Evolutionary conservation across 1,140 invertebrate genomes (phyloP).

Genomic region (Drosophila setifemur): DNA sequence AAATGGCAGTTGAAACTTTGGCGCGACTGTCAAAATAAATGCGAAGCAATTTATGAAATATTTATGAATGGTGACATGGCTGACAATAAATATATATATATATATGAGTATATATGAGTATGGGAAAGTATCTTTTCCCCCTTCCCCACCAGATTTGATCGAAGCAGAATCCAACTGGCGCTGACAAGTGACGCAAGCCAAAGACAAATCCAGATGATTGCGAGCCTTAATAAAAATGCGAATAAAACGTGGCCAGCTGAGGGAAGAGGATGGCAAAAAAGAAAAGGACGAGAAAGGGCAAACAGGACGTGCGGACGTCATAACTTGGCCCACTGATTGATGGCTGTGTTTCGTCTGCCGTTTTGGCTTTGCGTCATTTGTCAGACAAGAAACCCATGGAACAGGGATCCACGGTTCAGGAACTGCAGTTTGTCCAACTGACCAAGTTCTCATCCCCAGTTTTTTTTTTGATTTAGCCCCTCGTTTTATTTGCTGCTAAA

Average conservation of each 20-base stretch:
- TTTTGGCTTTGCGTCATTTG: slow-evolving; percentile 56
- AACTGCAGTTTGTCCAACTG: slow-evolving; percentile 72
- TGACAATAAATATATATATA: slow-evolving; percentile 65
- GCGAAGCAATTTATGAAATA: slow-evolving; percentile 76
- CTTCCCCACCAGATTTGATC: not conserved
- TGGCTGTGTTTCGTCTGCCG: slow-evolving; percentile 62
- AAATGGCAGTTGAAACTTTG: slow-evolving; percentile 65
- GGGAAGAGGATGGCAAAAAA: not conserved
- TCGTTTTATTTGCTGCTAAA: slow-evolving; percentile 63
- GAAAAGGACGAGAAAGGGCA: not conserved
- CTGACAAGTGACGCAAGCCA: slow-evolving; percentile 59
- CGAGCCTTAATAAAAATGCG: slow-evolving; percentile 32
- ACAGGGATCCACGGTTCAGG: slow-evolving; percentile 2
- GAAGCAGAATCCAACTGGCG: slow-evolving; percentile 30
- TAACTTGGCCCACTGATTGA: slow-evolving; percentile 68
- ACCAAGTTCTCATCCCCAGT: slow-evolving; percentile 29
- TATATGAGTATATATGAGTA: not conserved
- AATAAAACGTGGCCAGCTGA: slow-evolving; percentile 19
- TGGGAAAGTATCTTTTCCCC: not conserved
- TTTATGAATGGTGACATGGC: slow-evolving; percentile 70
- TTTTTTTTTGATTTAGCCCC: slow-evolving; percentile 3
- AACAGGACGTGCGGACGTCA: slow-evolving; percentile 55
- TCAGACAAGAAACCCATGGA: slow-evolving; percentile 23
- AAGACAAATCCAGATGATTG: slow-evolving; percentile 29
- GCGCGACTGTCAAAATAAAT: slow-evolving; percentile 63